Evolutionary conservation across 2,888 invertebrate genomes (phyloP).

Genomic region (Stomorhina lunata): DNA sequence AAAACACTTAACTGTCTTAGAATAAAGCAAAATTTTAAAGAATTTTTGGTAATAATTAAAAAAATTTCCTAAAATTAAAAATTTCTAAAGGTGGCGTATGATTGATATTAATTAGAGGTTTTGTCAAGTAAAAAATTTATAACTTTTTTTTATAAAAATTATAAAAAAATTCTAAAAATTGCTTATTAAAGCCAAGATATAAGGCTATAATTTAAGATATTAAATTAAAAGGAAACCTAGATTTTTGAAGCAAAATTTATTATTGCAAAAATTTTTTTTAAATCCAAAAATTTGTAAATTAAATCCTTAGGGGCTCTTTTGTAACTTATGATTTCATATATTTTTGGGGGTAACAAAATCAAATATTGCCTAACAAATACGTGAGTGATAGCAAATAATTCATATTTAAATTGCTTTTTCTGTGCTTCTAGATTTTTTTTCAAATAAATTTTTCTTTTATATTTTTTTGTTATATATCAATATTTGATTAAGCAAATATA

Average conservation of each 20-base stretch:
- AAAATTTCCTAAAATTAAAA: background rate
- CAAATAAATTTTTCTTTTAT: background rate
- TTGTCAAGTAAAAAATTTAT: too few relatives aligned
- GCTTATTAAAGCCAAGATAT: too few relatives aligned
- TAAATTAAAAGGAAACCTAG: too few relatives aligned
- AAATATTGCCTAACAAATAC: constrained; percentile 1
- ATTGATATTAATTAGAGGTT: background rate
- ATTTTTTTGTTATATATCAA: background rate
- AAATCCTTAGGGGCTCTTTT: too few relatives aligned
- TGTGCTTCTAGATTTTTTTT: background rate
- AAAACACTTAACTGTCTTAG: too few relatives aligned
- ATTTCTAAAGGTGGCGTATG: background rate
- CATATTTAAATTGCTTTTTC: constrained; percentile 16
- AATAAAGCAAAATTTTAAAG: background rate
- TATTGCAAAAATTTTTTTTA: too few relatives aligned
- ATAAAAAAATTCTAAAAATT: too few relatives aligned
- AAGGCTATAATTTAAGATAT: too few relatives aligned
- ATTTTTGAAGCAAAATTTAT: too few relatives aligned
- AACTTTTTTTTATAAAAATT: background rate
- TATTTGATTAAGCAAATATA: background rate
- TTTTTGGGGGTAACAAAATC: constrained; percentile 1
- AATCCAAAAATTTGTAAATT: too few relatives aligned
- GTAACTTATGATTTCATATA: background rate
- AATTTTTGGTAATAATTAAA: background rate
- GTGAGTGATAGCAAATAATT: constrained; percentile 5